Evolutionary conservation across 2,797 vertebrate genomes (phyloP).

Genomic region (Halcyon chelicuti): DNA sequence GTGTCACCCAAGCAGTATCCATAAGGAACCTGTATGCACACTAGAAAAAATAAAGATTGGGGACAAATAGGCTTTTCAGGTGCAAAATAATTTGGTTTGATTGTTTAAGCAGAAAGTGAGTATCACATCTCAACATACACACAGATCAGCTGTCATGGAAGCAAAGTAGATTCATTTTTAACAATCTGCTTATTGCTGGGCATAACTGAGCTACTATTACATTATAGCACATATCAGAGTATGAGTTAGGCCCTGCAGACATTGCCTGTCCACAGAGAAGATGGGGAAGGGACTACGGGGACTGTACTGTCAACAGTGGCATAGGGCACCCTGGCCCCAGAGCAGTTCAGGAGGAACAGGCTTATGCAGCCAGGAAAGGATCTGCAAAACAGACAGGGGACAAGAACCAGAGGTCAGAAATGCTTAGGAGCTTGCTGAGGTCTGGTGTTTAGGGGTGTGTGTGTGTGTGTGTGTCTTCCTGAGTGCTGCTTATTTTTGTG

Average conservation of each 20-base stretch:
- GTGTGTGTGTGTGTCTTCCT: not conserved
- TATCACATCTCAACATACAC: not conserved
- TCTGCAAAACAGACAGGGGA: not conserved
- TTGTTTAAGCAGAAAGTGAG: not conserved
- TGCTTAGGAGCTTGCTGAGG: not conserved
- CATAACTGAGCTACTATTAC: not conserved
- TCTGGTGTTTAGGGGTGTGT: not conserved
- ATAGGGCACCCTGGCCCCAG: not conserved
- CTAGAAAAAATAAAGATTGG: not conserved
- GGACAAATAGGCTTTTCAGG: not conserved
- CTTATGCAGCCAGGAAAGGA: not conserved
- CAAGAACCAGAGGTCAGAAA: not conserved
- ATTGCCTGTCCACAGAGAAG: not conserved
- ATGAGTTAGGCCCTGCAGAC: fast-evolving
- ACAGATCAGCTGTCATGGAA: not conserved
- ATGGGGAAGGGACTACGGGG: not conserved
- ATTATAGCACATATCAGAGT: not conserved
- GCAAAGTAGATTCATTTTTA: not conserved
- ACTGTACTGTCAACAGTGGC: not conserved
- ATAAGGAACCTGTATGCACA: not conserved
- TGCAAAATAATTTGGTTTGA: not conserved
- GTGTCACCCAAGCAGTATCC: not conserved
- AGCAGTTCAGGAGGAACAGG: not conserved
- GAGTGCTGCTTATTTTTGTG: not conserved
- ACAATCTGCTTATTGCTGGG: not conserved